Evolutionary conservation across 2,888 invertebrate genomes (phyloP).

Genomic region (Taenaris catops): DNA sequence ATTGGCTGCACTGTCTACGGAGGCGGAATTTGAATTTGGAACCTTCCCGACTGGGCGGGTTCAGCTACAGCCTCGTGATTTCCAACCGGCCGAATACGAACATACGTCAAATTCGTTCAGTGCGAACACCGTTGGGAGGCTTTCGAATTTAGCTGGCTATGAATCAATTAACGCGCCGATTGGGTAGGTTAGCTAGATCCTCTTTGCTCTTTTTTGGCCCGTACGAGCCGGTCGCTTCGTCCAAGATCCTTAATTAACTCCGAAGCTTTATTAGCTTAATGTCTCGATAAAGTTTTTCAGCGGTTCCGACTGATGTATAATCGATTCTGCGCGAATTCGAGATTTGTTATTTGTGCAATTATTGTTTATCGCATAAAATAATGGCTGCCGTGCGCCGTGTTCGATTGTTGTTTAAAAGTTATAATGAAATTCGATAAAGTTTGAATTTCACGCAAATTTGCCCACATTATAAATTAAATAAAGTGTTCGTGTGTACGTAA

Average conservation of each 20-base stretch:
- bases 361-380: conserved; percentile 51
- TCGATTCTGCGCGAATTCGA: conserved; percentile 43
- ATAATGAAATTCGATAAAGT: conserved; percentile 64
- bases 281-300: conserved; percentile 55
- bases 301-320: conserved; percentile 43
- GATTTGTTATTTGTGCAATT: conserved; percentile 32
- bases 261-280: conserved; percentile 79
- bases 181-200: conserved; percentile 44
- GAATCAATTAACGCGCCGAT: conserved; percentile 68
- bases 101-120: conserved; percentile 46
- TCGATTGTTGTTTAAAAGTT: conserved; percentile 49
- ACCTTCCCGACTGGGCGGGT: conserved; percentile 68
- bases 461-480: conserved; percentile 68
- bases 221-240: conserved; percentile 39
- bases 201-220: conserved; percentile 52
- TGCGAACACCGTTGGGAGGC: conserved; percentile 38
- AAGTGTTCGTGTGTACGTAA: conserved; percentile 59
- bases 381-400: conserved; percentile 33
- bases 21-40: conserved; percentile 67
- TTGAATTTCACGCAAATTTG: conserved; percentile 73
- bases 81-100: conserved; percentile 59
- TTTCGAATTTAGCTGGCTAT: conserved; percentile 58
- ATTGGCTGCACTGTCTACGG: conserved; percentile 49
- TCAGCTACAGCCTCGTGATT: conserved; percentile 54
- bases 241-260: conserved; percentile 70